phyloP scores from a whole-genome alignment of 1,140 invertebrate species.

The Psix sp. region DNA sequence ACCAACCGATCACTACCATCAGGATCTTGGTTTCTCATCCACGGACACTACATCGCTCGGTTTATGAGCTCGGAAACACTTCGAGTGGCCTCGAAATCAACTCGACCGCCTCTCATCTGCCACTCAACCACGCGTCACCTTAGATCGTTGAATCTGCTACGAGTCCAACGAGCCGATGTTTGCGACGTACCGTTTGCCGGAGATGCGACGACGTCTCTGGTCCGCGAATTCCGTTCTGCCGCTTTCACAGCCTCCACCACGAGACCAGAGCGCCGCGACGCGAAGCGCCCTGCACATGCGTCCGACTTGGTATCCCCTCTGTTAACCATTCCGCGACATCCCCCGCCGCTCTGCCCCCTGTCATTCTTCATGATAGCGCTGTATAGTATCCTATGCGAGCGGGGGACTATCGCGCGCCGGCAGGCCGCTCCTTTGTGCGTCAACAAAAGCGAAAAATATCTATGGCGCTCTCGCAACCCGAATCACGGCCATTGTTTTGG shows the following conservation, averaged over 20 bases:
- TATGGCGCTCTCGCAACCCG: slow-evolving; percentile 41
- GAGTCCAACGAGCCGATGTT: slow-evolving; percentile 23
- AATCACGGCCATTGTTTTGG: slow-evolving; percentile 50
- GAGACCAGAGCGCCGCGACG: slow-evolving; percentile 75
- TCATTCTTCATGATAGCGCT: slow-evolving; percentile 66
- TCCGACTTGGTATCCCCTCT: slow-evolving; percentile 68
- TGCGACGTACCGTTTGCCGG: slow-evolving; percentile 66
- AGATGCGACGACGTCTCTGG: slow-evolving; percentile 76
- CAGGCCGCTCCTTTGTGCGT: slow-evolving; percentile 70
- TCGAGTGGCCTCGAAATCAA: no score
- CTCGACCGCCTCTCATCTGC: no score
- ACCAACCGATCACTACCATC: slow-evolving; percentile 53
- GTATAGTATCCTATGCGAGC: slow-evolving; percentile 57
- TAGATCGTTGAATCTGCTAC: slow-evolving; percentile 7
- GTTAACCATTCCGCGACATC: slow-evolving; percentile 59
- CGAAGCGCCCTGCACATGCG: slow-evolving; percentile 77
- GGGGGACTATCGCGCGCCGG: slow-evolving; percentile 64
- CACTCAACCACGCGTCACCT: no score
- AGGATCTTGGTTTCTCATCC: not conserved
- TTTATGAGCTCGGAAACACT: slow-evolving; percentile 7
- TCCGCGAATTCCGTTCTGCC: slow-evolving; percentile 73
- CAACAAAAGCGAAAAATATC: slow-evolving; percentile 68
- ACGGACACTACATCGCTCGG: slow-evolving; percentile 22
- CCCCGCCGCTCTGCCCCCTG: slow-evolving; percentile 52
- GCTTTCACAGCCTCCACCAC: slow-evolving; percentile 73